phyloP scores from a whole-genome alignment of 1,140 invertebrate genomes.

The Aphelinus atriplicis region DNA sequence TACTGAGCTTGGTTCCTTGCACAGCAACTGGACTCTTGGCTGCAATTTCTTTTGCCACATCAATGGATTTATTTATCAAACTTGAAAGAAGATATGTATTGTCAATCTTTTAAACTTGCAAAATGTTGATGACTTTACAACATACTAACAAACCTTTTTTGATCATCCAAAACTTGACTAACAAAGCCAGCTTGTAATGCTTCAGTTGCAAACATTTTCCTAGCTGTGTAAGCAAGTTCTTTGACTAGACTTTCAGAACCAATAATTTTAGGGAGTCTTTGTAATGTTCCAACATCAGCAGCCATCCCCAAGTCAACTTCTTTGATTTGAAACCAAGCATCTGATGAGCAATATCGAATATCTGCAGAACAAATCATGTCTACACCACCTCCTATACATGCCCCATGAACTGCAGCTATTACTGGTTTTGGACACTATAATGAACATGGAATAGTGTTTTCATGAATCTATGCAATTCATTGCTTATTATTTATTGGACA shows the following conservation, averaged over 20 bases:
- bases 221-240: constrained; percentile 88
- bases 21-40: constrained; percentile 94
- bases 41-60: constrained; percentile 83
- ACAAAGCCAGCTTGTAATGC: constrained; percentile 81
- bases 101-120: not conserved
- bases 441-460: not conserved
- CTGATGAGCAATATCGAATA: constrained; percentile 89
- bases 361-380: constrained; percentile 89
- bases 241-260: constrained; percentile 87
- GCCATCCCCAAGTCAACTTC: constrained; percentile 89
- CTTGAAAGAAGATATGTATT: constrained; percentile 59
- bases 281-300: constrained; percentile 94
- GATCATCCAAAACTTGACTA: constrained; percentile 77
- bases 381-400: constrained; percentile 91
- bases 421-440: constrained; percentile 87
- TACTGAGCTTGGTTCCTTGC: constrained; percentile 84
- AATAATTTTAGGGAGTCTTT: constrained; percentile 92
- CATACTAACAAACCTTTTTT: constrained; percentile 70
- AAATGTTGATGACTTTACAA: not conserved
- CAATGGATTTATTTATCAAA: constrained; percentile 76
- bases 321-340: constrained; percentile 94
- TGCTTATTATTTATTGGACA: no score
- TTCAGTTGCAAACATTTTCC: constrained; percentile 84
- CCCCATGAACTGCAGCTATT: constrained; percentile 86
- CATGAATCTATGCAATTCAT: not conserved